Evolutionary conservation across 2,797 vertebrate species (phyloP).

Genomic region (Buphagus erythrorhynchus): DNA sequence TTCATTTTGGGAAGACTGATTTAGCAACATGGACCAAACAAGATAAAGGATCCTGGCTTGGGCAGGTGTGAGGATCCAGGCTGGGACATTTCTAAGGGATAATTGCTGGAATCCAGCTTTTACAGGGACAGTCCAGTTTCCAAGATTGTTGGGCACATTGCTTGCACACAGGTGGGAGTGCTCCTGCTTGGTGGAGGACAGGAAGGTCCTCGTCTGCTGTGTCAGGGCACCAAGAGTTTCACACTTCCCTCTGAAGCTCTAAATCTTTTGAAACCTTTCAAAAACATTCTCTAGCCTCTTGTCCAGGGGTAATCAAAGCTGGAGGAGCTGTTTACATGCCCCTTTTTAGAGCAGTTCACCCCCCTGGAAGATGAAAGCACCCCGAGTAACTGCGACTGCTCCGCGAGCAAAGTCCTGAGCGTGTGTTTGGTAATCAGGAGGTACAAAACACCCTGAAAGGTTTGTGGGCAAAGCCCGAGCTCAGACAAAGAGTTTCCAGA

Average conservation of each 20-base stretch:
- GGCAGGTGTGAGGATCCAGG: too few species aligned
- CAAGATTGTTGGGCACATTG: accelerated
- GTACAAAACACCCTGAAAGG: neutral
- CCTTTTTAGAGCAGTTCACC: neutral
- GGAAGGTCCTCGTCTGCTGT: neutral
- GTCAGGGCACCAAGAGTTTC: neutral
- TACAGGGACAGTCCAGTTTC: neutral
- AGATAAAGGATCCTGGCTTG: neutral
- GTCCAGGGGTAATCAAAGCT: neutral
- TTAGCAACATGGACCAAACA: accelerated
- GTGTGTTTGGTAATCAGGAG: neutral
- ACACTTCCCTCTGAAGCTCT: neutral
- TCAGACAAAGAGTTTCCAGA: neutral
- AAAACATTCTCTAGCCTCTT: neutral
- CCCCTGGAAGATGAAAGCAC: neutral
- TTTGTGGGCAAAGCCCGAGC: neutral
- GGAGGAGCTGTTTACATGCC: neutral
- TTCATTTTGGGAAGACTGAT: accelerated
- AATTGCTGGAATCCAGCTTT: neutral
- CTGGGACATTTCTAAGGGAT: neutral
- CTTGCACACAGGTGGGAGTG: neutral
- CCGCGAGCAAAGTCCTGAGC: accelerated
- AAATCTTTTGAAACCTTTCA: neutral
- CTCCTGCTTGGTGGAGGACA: neutral
- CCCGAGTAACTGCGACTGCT: accelerated